Base-by-base conservation (phyloP, 2,888 invertebrate species). In the Pegoplata infirma region DNA sequence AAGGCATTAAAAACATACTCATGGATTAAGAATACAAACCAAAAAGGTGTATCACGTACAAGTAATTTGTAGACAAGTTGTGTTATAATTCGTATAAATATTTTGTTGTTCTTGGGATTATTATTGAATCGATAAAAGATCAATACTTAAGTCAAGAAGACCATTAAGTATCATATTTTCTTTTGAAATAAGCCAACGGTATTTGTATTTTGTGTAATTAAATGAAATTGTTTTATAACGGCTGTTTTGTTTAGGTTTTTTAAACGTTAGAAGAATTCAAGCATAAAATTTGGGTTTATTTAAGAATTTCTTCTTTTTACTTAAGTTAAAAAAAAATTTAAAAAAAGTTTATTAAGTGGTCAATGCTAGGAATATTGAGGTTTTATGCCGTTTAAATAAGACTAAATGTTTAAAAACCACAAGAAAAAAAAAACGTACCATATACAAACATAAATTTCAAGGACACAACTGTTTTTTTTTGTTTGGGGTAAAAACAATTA, bases 41-140 rank as follows among this genome's bases (percentile, higher is more conserved):
- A 63, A 58, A 61, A 81, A 82, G 82, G 81, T 82, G 85, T 82
- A 84, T 84, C 87, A 87, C 87, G 87, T 87, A 84, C 82, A 68
- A 81, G 82, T 85, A 86, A 87, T 87, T 87, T 87, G 76, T 58
- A 36, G 66, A 14, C 25, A 69, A 61, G 28, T 80, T 71, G 64
- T 66, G 64, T 78, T 78, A 73, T 78, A 78, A 78, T 74, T 78
- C 56, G 63, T 74, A 44, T 55, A 59, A 32, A 44, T 64, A 63
- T 40, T 40, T 40, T 12, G 1, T 8, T n/a, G 12, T 40, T 40
- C 3, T 40, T 4, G n/a, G 3, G n/a, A n/a, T 40, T 3, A n/a
- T n/a, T 40, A n/a, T n/a, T 40, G 36, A 40, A 40, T 40, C 36
- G 36, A 40, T 40, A 40, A 5, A n/a, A n/a, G 12, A 40, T n/a